Conservation (phyloP, 1,140 invertebrate genomes). For the Proales similis region DNA sequence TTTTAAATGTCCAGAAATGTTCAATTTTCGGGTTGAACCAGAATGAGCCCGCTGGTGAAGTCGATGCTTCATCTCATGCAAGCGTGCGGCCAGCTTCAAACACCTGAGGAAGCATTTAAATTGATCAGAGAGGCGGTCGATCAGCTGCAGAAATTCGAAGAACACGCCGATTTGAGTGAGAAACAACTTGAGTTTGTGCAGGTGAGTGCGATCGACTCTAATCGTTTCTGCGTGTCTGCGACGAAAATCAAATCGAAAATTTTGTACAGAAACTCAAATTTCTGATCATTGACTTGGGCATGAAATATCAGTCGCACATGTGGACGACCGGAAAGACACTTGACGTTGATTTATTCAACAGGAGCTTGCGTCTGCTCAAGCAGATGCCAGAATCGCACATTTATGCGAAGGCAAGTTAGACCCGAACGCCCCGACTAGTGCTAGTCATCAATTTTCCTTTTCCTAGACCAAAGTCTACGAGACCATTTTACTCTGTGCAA, state of each 20-base stretch:
- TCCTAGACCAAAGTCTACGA: constrained; percentile 30
- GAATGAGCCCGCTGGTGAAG: too few relatives aligned
- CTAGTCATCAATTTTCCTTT: neutral
- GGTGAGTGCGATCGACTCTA: too few relatives aligned
- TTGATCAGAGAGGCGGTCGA: too few relatives aligned
- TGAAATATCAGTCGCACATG: constrained; percentile 1
- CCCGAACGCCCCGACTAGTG: neutral
- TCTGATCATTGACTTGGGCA: constrained; percentile 15
- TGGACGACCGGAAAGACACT: constrained; percentile 1
- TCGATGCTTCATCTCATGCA: too few relatives aligned
- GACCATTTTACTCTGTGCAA: constrained; percentile 2
- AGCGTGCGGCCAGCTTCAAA: too few relatives aligned
- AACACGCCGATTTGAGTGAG: too few relatives aligned
- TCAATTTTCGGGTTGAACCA: too few relatives aligned
- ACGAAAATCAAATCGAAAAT: neutral
- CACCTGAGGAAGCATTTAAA: too few relatives aligned
- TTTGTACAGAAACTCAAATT: constrained; percentile 19
- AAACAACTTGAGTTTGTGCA: too few relatives aligned
- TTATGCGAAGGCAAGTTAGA: neutral
- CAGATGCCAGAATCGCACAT: neutral
- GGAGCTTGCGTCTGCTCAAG: constrained; percentile 3
- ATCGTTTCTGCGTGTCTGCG: neutral
- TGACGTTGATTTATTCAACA: constrained; percentile 8
- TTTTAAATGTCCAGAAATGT: too few relatives aligned
- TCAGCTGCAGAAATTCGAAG: constrained; percentile 12